Evolutionary conservation across 2,113 vertebrate species (phyloP).

Genomic region (Podiceps cristatus): DNA sequence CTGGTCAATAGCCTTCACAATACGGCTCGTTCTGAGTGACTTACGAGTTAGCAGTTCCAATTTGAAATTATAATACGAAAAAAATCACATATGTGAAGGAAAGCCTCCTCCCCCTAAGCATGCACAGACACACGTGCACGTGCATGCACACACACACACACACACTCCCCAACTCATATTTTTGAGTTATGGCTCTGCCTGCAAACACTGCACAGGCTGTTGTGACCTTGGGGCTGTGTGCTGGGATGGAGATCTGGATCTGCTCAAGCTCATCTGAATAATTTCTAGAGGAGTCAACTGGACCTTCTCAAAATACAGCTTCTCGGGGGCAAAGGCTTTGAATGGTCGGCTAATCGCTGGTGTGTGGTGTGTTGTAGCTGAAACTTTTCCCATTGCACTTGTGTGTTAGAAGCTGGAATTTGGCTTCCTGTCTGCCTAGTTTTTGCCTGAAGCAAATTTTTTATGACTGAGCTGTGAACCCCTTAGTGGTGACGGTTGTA

Average conservation of each 20-base stretch:
- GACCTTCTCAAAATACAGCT: conserved; percentile 59
- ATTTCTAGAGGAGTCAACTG: conserved; percentile 62
- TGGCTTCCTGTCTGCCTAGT: conserved; percentile 74
- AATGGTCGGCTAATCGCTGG: conserved; percentile 55
- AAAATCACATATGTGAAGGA: conserved; percentile 1
- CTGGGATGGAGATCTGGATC: conserved; percentile 48
- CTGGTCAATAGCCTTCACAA: background rate
- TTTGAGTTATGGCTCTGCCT: conserved; percentile 58
- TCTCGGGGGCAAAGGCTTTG: conserved; percentile 40
- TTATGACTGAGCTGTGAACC: conserved; percentile 70
- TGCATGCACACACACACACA: background rate
- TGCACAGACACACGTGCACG: background rate
- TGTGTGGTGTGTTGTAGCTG: conserved; percentile 55
- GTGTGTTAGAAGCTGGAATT: conserved; percentile 63
- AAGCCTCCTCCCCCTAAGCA: background rate
- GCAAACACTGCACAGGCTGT: conserved; percentile 43
- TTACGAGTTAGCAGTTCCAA: background rate
- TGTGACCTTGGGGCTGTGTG: background rate
- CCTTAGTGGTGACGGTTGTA: conserved; percentile 54
- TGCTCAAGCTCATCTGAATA: conserved; percentile 61
- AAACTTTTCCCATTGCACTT: conserved; percentile 67
- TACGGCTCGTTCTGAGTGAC: background rate
- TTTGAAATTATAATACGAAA: background rate
- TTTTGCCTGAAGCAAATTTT: conserved; percentile 70
- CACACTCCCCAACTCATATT: conserved; percentile 7